Evolutionary conservation across 2,797 vertebrate species (phyloP), one percentile per base, ranked within the genome.

Genomic region (Zenarchopterus dispar): DNA sequence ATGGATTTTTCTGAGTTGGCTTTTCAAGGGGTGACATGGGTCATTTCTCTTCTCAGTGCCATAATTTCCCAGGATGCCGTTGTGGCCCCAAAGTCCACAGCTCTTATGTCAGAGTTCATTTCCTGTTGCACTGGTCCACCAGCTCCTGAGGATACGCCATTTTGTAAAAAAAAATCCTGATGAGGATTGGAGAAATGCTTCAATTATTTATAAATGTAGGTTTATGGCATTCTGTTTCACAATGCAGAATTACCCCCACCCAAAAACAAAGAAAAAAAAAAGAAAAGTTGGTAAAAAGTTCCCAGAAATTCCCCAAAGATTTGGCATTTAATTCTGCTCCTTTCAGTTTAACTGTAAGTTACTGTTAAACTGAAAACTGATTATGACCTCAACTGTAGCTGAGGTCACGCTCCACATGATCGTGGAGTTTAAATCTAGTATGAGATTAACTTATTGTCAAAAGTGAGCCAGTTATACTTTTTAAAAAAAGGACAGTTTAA

Each of bases 31-130:
- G 63, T 64, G 73, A 75, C 70, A 51, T 62, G 75, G 82, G 80
- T 88, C 77, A 82, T 87, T 88, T 80, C 67, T 88, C 70, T 70
- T 88, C 77, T 82, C 77, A 70, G 71, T 89, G 73, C 76, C 83
- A 80, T 84, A 77, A 87, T 89, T 90, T 91, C 89, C 91, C 91
- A 91, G 83, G 86, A 91, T 88, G 85, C 88, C 84, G 73, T 77
- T 5, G 75, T 77, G 83, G 80, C 87, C 89, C 88, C 77, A 73
- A 88, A 83, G 89, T 90, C 84, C 84, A 84, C 58, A 83, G 85
- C 87, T 84, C 84, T 91, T 80, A 83, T 88, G 88, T 91, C 90
- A 91, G 87, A 91, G 90, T 90, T 92, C 88, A 91, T 88, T 91
- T 92, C 89, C 91, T 91, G 88, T 88, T 87, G 78, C 71, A 81